Percentiles rank a stretch among this genome's conserved stretches.
phyloP scores from a whole-genome alignment of 1,140 invertebrate species.

The Drosophila ananassae region DNA sequence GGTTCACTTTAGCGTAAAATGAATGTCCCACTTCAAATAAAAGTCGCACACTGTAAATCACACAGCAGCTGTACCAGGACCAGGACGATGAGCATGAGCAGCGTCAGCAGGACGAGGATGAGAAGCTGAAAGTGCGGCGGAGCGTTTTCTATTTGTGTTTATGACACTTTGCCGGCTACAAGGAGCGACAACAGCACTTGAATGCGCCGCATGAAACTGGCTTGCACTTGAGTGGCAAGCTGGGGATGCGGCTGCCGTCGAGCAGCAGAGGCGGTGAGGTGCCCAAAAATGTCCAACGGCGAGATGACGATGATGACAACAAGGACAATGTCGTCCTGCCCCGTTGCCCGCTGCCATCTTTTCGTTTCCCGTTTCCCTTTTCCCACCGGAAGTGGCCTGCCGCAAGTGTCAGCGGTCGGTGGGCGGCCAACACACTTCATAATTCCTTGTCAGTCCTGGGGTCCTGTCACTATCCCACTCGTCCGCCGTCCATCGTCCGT shows the following conservation, averaged over 20 bases:
- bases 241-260: constrained; percentile 7
- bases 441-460: constrained; percentile 72
- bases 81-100: background rate
- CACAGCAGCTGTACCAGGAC: constrained; percentile 51
- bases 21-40: constrained; percentile 82
- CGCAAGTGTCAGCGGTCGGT: constrained; percentile 71
- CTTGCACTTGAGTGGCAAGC: constrained; percentile 75
- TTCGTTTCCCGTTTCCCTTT: background rate
- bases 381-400: constrained; percentile 76
- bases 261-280: background rate
- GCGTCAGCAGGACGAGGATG: background rate
- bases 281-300: constrained; percentile 71
- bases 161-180: constrained; percentile 67
- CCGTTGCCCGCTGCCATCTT: background rate
- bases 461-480: background rate
- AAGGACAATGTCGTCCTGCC: constrained; percentile 40
- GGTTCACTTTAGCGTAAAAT: constrained; percentile 82
- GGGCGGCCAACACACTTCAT: constrained; percentile 74
- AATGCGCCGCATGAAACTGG: constrained; percentile 76
- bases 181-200: constrained; percentile 66
- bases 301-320: constrained; percentile 51
- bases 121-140: constrained; percentile 47
- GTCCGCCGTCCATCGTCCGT: background rate
- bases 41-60: constrained; percentile 81
- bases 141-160: constrained; percentile 72